Evolutionary conservation across 2,113 vertebrate genomes (phyloP).

Genomic region (Mandrillus leucophaeus): DNA sequence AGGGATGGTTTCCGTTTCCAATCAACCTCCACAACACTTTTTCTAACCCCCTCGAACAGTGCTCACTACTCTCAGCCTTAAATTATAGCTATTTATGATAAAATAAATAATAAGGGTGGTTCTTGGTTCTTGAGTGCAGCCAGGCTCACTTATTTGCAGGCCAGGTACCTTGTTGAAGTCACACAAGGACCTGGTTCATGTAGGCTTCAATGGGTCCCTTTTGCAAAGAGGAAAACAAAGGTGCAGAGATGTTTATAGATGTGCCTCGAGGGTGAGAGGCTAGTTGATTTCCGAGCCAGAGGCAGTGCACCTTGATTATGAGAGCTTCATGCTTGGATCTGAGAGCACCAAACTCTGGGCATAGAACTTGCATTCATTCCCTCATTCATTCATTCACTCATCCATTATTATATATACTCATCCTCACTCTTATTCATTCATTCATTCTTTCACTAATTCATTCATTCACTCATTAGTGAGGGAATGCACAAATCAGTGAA

Average conservation of each 20-base stretch:
- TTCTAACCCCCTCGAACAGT: fast-evolving
- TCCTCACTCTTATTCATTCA: background rate
- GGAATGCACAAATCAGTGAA: background rate
- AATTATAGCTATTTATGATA: fast-evolving
- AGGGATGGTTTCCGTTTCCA: background rate
- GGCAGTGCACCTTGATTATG: fast-evolving
- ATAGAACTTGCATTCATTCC: background rate
- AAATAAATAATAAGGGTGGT: fast-evolving
- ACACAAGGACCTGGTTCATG: too few species aligned
- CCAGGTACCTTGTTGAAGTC: background rate
- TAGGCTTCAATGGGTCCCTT: fast-evolving
- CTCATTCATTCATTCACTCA: background rate
- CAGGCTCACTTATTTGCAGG: background rate
- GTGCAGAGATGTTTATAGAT: fast-evolving
- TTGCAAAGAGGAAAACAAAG: background rate
- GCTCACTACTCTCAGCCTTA: too few species aligned
- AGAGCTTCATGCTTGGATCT: fast-evolving
- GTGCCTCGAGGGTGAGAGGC: fast-evolving
- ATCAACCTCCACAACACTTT: fast-evolving
- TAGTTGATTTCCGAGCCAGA: background rate
- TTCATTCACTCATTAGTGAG: background rate
- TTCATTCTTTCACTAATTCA: background rate
- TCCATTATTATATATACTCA: too few species aligned
- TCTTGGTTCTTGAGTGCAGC: fast-evolving
- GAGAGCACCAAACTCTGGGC: background rate